These are phyloP conservation scores for Tragopan temminckii DNA, from an alignment of 2,797 vertebrate genomes.

Conservation along the genomic window DNA sequence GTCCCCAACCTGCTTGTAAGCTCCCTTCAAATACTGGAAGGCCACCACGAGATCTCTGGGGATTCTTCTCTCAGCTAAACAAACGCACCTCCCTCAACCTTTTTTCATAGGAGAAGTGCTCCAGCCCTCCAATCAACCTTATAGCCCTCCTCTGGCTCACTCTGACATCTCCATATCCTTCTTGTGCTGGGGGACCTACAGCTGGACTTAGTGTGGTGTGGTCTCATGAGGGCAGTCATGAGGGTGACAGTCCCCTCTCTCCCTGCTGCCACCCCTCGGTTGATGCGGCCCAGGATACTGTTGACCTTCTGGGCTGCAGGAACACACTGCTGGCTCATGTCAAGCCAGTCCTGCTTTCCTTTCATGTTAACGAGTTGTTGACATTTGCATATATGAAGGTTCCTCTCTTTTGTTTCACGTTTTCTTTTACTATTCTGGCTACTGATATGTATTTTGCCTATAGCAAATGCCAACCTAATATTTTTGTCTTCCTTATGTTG, in stretches of 20 bases:
- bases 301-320: neutral
- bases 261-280: neutral
- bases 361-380: neutral
- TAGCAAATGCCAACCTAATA: conserved; percentile 32
- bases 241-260: neutral
- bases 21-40: no score
- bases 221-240: neutral
- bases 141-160: neutral
- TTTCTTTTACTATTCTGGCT: neutral
- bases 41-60: no score
- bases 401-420: neutral
- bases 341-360: neutral
- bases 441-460: neutral
- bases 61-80: no score
- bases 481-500: conserved; percentile 42
- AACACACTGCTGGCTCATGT: neutral
- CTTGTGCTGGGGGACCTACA: neutral
- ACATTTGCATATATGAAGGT: neutral
- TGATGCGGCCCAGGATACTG: neutral
- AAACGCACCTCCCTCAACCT: no score
- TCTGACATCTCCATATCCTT: neutral
- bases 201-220: no score
- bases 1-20: no score
- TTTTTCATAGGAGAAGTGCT: no score
- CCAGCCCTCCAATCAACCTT: neutral